Percentiles rank a stretch among this genome's conserved stretches.
Conservation (phyloP, 2,797 vertebrate species). For the Arvicola amphibius region DNA sequence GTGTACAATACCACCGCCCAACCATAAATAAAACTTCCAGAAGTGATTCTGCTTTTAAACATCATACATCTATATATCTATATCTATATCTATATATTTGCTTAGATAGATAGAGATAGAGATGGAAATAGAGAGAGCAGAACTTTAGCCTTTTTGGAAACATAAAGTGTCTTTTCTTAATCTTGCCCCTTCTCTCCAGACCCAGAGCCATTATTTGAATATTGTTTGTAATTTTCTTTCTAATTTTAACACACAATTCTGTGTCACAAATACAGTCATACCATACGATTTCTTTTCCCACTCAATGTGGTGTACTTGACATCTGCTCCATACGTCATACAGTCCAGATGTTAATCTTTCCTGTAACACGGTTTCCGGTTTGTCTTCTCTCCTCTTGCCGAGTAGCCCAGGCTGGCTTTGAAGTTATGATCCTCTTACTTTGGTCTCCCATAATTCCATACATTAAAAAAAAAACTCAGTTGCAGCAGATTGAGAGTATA, state of each 20-base stretch:
- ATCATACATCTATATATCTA: too few species aligned
- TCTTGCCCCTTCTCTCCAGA: background rate
- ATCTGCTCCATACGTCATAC: background rate
- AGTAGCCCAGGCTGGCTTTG: background rate
- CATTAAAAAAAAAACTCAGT: background rate
- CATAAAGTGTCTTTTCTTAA: background rate
- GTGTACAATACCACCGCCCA: too few species aligned
- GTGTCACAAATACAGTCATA: background rate
- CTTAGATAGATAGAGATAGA: too few species aligned
- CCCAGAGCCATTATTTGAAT: background rate
- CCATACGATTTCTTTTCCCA: background rate
- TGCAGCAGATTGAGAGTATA: background rate
- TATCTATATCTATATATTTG: too few species aligned
- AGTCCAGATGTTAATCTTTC: background rate
- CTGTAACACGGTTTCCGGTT: background rate
- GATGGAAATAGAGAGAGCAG: too few species aligned
- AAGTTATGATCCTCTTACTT: background rate
- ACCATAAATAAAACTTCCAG: too few species aligned
- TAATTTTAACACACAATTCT: background rate
- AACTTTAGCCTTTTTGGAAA: background rate
- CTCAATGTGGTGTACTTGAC: background rate
- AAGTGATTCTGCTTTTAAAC: too few species aligned
- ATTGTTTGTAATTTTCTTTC: background rate
- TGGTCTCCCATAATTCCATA: background rate
- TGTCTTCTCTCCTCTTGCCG: background rate